Evolutionary conservation across 2,797 vertebrate species (phyloP).

Genomic region (Stomatorhinus walkeri): DNA sequence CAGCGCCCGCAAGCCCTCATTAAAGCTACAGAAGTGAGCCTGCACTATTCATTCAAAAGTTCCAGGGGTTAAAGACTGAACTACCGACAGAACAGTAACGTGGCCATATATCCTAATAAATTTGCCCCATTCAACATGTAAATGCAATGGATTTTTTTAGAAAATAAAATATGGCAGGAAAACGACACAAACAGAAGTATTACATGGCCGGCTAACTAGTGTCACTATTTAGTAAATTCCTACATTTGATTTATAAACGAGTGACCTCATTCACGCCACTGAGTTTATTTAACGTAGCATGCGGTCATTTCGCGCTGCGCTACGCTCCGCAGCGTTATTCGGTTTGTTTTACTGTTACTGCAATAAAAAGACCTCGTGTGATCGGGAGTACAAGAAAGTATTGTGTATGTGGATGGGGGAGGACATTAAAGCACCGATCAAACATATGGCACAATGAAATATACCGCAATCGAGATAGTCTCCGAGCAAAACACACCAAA

Average conservation of each 20-base stretch:
- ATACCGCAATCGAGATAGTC: not conserved
- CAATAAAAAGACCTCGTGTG: conserved; percentile 1
- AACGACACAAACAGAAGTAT: not conserved
- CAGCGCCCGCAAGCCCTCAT: not conserved
- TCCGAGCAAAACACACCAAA: not conserved
- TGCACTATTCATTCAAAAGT: not conserved
- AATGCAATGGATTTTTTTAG: not conserved
- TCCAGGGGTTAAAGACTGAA: not conserved
- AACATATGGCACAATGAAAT: not conserved
- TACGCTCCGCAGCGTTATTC: not conserved
- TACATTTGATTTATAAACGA: not conserved
- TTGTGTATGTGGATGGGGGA: not conserved
- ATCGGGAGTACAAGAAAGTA: not conserved
- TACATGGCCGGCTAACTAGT: not conserved
- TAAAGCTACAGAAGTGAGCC: not conserved
- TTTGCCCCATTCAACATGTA: not conserved
- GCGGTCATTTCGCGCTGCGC: not conserved
- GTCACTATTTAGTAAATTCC: not conserved
- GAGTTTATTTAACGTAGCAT: not conserved
- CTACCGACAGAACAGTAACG: not conserved
- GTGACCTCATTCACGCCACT: not conserved
- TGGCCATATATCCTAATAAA: not conserved
- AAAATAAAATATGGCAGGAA: not conserved
- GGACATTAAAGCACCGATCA: not conserved
- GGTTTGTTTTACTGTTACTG: not conserved